Evolutionary conservation across 2,888 invertebrate genomes (phyloP).

Genomic region (Norana najaformis): DNA sequence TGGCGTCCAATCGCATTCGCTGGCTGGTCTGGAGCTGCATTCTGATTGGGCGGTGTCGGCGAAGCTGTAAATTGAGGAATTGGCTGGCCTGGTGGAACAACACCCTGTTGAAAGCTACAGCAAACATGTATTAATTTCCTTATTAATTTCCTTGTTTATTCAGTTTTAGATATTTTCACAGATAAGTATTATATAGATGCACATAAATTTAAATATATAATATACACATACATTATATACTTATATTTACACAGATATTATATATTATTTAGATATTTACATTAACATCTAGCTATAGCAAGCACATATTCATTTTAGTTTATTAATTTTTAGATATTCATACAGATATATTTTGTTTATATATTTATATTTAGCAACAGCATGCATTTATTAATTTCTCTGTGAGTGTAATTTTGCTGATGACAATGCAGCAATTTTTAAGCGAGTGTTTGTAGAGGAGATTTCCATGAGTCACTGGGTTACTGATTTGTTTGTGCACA

Average conservation of each 20-base stretch:
- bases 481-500: too few species aligned
- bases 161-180: background rate
- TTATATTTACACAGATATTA: background rate
- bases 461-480: too few species aligned
- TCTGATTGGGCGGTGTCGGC: background rate
- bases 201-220: too few species aligned
- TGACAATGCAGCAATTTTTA: too few species aligned
- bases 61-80: background rate
- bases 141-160: background rate
- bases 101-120: slow-evolving; percentile 9
- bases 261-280: too few species aligned
- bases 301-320: too few species aligned
- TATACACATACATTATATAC: background rate
- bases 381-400: background rate
- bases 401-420: too few species aligned
- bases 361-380: background rate
- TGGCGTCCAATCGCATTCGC: slow-evolving; percentile 19
- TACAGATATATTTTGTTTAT: background rate
- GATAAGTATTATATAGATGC: too few species aligned
- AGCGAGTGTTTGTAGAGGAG: too few species aligned
- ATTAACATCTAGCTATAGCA: too few species aligned
- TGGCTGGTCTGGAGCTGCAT: slow-evolving; percentile 17
- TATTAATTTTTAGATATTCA: too few species aligned
- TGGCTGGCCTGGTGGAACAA: background rate
- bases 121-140: background rate